Evolutionary conservation across 2,113 vertebrate genomes (phyloP), one percentile per base, ranked within the genome.

Genomic region (Paraplagusia blochii): DNA sequence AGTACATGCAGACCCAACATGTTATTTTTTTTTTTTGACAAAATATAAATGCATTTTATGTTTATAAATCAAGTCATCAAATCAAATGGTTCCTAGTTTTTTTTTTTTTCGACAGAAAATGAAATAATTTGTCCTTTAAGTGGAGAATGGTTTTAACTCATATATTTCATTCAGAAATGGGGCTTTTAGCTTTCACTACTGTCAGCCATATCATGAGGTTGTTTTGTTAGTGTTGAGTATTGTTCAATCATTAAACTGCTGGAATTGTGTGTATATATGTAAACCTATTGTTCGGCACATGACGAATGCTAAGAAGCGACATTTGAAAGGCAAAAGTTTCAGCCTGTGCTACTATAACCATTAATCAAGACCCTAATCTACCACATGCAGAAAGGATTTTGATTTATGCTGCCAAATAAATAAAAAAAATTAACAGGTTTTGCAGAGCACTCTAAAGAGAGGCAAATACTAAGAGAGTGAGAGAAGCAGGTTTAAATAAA

Each of bases 361-460:
- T 72, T 72, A 73, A 82, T 82, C 77, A 82, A 62, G 74, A 66
- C 53, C 33, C 68, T 82, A 76, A 77, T 84, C 77, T 77, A 53
- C 79, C 74, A n/a, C 82, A 63, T 62, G 66, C 74, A 71, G 77
- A 67, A 66, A 42, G 15, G 33, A 44, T 77, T 56, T 14, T 48
- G 66, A 58, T 42, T 66, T 63, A 50, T n/a, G 66, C 40, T 55
- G 57, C 53, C 66, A 69, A 69, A 77, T 80, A 58, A 66, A 76
- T 58, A 44, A 35, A 54, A 33, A 69, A 64, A 69, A 39, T 54
- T 65, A 52, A 50, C 47, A 54, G 44, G 50, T 66, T 57, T 67
- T 43, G 42, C 69, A 35, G 42, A 47, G 46, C n/a, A n/a, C n/a
- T n/a, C n/a, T n/a, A 14, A 39, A 1, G 19, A 19, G 39, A n/a